These are phyloP conservation scores for Morone saxatilis DNA, from an alignment of 2,113 vertebrate species.

Conservation along the genomic window DNA sequence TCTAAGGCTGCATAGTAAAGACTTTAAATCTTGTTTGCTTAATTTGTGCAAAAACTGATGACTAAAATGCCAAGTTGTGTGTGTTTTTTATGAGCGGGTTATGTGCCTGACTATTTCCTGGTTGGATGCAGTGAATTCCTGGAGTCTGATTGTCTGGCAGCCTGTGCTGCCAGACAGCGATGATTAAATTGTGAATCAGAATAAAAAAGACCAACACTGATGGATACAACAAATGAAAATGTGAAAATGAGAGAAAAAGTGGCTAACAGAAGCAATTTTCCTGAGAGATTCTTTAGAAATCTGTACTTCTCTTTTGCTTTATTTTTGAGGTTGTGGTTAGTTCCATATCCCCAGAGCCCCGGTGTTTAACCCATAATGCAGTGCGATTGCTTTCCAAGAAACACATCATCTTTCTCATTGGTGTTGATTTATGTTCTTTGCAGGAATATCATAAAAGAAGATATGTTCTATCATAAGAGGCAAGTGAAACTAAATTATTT, in stretches of 20 bases:
- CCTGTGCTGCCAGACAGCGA: neutral
- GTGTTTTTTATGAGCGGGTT: neutral
- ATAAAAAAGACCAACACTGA: neutral
- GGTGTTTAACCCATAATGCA: too few species aligned
- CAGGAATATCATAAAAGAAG: neutral
- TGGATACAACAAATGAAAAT: neutral
- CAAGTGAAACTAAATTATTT: neutral
- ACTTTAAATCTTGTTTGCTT: neutral
- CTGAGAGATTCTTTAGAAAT: neutral
- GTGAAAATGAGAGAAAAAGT: too few species aligned
- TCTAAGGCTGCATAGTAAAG: neutral
- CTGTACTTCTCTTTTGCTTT: neutral
- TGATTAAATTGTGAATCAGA: neutral
- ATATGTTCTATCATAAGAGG: neutral
- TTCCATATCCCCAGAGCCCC: neutral
- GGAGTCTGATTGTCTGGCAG: neutral
- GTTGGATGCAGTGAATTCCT: neutral
- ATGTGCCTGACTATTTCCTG: neutral
- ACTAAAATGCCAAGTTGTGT: neutral
- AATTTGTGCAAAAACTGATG: neutral
- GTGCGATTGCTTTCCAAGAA: neutral
- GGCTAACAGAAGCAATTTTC: neutral
- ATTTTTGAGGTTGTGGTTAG: slow-evolving; percentile 3
- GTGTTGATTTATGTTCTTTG: neutral
- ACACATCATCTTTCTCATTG: neutral